Evolutionary conservation across 1,140 invertebrate genomes (phyloP), one percentile per base, ranked within the genome.

Genomic region (Drosophila biarmipes): DNA sequence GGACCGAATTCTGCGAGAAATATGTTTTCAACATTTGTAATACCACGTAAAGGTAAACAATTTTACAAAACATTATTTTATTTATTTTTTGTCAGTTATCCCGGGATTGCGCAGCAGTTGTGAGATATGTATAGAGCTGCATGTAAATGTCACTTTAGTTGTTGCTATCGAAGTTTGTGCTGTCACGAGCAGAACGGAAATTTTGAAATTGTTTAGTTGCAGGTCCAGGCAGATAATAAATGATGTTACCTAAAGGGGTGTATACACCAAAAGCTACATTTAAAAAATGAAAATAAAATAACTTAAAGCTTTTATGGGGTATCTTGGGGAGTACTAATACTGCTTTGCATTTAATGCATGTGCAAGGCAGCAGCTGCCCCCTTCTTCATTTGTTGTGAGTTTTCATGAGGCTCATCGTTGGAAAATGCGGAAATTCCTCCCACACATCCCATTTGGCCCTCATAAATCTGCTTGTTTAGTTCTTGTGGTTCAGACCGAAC

Each of bases 391-490:
- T 61, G 24, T 49, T 69, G 3, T 24, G 4, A 29, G 52, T 53
- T 80, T 68, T 73, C 31, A 78, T 46, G 42, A 38, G 34, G 14
- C 37, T 48, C 38, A 45, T 56, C 38, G 31, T 31, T 29, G n/a
- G 27, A n/a, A 31, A 27, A 15, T 24, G 11, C 0, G 15, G 15
- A 14, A 10, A 49, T 24, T 48, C 45, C 5, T 5, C 24, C 0
- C 3, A n/a, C 42, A 5, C 7, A 24, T 49, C 42, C 17, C 27
- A 29, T 7, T n/a, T 6, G 2, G 17, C 38, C 11, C 31, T 38
- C 52, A 78, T 85, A 77, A 85, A 85, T 80, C 77, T 66, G 46
- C 49, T 43, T 73, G 55, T 80, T 85, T 80, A 85, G 37, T 29
- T 52, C 52, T 51, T 74, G 45, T 46, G 46, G 6, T 38, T 21